These are phyloP conservation scores for Bolborhynchus lineola DNA, from an alignment of 2,113 vertebrate species.

Conservation along the genomic window DNA sequence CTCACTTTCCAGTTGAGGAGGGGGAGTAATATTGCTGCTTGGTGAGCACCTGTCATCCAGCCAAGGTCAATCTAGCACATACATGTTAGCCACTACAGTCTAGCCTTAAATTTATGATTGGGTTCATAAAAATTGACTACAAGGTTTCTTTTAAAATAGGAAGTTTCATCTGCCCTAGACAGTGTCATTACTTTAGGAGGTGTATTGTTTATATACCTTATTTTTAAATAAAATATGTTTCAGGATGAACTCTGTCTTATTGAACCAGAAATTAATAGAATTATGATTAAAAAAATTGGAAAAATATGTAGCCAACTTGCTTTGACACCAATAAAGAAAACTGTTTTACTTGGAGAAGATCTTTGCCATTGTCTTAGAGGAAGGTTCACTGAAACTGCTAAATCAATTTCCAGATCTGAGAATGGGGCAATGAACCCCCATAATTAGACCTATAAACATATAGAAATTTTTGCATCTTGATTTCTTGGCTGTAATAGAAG, in stretches of 20 bases:
- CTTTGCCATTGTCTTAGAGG: neutral
- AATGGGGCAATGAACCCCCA: neutral
- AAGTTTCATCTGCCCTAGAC: neutral
- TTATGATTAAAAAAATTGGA: neutral
- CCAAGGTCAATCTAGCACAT: neutral
- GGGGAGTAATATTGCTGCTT: neutral
- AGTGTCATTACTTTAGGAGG: neutral
- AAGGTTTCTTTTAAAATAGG: neutral
- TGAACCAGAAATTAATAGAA: neutral
- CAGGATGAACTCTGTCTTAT: neutral
- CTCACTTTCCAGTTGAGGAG: neutral
- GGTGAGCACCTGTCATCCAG: neutral
- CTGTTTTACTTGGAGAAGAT: neutral
- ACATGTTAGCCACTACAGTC: neutral
- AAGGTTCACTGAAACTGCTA: neutral
- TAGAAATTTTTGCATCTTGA: neutral
- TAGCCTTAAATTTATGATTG: neutral
- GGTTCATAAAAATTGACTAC: neutral
- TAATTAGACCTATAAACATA: neutral
- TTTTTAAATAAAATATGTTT: neutral
- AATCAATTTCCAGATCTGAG: neutral
- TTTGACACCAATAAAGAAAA: neutral
- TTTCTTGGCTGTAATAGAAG: neutral
- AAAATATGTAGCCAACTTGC: neutral
- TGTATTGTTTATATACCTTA: neutral